phyloP scores from a whole-genome alignment of 2,797 vertebrate genomes.

The Rousettus madagascariensis region DNA sequence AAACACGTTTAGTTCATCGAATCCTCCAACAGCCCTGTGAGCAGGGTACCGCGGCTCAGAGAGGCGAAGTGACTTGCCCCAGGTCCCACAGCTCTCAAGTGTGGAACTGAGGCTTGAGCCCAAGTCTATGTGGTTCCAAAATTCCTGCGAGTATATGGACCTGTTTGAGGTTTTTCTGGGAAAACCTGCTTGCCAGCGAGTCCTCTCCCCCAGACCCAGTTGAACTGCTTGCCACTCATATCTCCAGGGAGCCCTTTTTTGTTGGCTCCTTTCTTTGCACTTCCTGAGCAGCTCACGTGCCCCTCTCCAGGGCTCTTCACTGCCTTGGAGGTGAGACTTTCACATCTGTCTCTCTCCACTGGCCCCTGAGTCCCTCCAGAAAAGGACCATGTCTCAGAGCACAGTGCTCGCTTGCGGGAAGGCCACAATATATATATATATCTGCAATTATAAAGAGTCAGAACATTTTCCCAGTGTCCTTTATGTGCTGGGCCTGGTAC shows the following conservation, averaged over 20 bases:
- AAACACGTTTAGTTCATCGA: background rate
- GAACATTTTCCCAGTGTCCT: background rate
- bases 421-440: too few relatives aligned
- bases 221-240: background rate
- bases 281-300: rapidly evolving
- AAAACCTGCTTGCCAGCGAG: background rate
- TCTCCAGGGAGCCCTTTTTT: background rate
- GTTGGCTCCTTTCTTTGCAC: background rate
- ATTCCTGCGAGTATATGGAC: rapidly evolving
- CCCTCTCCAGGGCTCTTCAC: background rate
- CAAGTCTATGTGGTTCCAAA: background rate
- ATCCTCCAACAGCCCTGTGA: rapidly evolving
- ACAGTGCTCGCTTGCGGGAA: background rate
- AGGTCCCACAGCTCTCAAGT: background rate
- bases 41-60: background rate
- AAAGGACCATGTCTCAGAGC: background rate
- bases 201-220: background rate
- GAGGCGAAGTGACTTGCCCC: background rate
- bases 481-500: background rate
- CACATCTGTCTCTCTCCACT: background rate
- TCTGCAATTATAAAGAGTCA: background rate
- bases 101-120: background rate
- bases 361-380: background rate
- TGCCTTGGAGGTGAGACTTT: background rate
- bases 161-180: background rate